A percentile compares a stretch with the other conserved stretches of the same genome.
phyloP scores from a whole-genome alignment of 1,140 invertebrate species.

The Nixonia krombeini region DNA sequence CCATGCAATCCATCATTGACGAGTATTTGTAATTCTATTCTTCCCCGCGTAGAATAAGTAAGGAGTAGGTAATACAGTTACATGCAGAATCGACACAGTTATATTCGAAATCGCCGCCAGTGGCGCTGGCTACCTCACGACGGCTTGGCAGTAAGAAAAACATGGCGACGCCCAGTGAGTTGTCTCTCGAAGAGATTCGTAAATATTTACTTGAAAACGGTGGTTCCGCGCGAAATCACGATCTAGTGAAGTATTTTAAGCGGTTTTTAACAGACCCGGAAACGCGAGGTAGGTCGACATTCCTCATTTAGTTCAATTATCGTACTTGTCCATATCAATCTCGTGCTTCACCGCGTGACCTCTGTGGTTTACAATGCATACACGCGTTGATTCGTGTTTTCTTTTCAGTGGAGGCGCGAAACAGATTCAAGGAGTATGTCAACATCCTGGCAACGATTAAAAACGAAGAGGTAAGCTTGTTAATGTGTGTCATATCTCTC shows the following conservation, averaged over 20 bases:
- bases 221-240: conserved; percentile 88
- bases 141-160: conserved; percentile 53
- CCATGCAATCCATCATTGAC: too few relatives aligned
- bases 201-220: conserved; percentile 87
- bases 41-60: too few relatives aligned
- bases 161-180: conserved; percentile 80
- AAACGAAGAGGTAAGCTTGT: conserved; percentile 74
- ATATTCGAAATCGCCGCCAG: conserved; percentile 11
- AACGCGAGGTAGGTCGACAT: conserved; percentile 77
- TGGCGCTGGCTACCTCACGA: conserved; percentile 26
- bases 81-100: too few relatives aligned
- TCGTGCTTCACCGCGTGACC: conserved; percentile 26
- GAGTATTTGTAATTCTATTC: too few relatives aligned
- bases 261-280: conserved; percentile 84
- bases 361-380: conserved; percentile 10
- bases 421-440: conserved; percentile 91
- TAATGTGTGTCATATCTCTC: conserved; percentile 12
- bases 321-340: conserved; percentile 9
- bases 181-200: conserved; percentile 86
- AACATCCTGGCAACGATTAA: conserved; percentile 89
- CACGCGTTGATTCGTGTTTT: conserved; percentile 45
- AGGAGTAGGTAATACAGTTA: too few relatives aligned
- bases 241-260: conserved; percentile 91
- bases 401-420: conserved; percentile 84
- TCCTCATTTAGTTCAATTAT: background rate